Percentiles rank a stretch among this genome's conserved stretches.
These are phyloP conservation scores for Chromobotia macracanthus DNA, from an alignment of 2,797 vertebrate species.

Conservation along the genomic window DNA sequence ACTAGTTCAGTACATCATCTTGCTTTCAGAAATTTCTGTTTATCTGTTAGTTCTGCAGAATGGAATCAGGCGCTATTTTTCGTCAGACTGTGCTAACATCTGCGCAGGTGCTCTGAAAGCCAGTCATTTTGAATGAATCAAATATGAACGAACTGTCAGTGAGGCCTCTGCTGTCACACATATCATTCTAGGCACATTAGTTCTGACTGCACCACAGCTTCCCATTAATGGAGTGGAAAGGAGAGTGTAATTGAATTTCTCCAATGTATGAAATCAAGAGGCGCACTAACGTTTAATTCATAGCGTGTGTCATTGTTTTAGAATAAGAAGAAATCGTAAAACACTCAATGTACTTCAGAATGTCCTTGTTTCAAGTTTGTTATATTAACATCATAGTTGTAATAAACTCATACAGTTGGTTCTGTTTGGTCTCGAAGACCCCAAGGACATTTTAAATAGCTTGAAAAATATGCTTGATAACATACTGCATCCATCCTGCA, in stretches of 20 bases:
- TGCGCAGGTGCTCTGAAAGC: conserved; percentile 59
- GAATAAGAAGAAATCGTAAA: conserved; percentile 23
- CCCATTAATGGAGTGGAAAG: conserved; percentile 79
- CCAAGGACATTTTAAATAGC: not conserved
- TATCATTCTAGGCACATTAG: conserved; percentile 73
- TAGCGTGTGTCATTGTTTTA: conserved; percentile 49
- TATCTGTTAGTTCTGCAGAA: conserved; percentile 12
- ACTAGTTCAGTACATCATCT: conserved; percentile 27
- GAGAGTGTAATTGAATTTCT: conserved; percentile 74
- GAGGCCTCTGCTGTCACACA: conserved; percentile 70
- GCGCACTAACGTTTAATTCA: conserved; percentile 60
- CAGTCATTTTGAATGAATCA: conserved; percentile 71
- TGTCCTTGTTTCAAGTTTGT: conserved; percentile 13
- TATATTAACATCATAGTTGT: not conserved
- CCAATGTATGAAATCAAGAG: conserved; percentile 68
- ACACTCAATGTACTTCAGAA: not conserved
- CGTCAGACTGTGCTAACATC: not conserved
- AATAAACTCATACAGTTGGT: not conserved
- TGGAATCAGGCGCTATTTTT: conserved; percentile 58
- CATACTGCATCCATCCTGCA: not conserved
- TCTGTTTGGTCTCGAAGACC: not conserved
- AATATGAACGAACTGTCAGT: conserved; percentile 74
- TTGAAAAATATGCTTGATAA: not conserved
- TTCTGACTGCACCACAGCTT: conserved; percentile 71
- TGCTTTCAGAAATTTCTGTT: conserved; percentile 38